A percentile compares a stretch with the other conserved stretches of the same genome.
Evolutionary conservation across 1,140 invertebrate genomes (phyloP).

Genomic region (Thrips palmi): DNA sequence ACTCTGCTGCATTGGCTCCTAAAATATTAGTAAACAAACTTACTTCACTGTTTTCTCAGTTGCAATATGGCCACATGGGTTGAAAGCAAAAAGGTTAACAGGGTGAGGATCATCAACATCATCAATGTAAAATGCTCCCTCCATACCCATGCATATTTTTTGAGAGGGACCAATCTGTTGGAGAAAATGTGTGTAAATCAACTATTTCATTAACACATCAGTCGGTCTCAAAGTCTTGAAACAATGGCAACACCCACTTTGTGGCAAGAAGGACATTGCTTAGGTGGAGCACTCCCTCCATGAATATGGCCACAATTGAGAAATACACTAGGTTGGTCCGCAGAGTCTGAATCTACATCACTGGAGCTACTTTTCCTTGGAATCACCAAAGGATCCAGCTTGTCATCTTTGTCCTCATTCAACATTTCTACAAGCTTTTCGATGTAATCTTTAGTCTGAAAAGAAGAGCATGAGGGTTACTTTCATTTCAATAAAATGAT

Average conservation of each 20-base stretch:
- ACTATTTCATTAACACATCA: too few species aligned
- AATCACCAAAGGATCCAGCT: conserved; percentile 91
- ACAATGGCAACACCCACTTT: too few species aligned
- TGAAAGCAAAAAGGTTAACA: conserved; percentile 79
- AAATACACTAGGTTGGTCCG: conserved; percentile 89
- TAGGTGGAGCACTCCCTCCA: conserved; percentile 59
- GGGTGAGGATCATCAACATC: too few species aligned
- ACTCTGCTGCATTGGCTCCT: too few species aligned
- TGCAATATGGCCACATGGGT: conserved; percentile 96
- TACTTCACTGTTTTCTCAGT: conserved; percentile 92
- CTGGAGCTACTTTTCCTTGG: too few species aligned
- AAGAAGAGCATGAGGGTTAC: too few species aligned
- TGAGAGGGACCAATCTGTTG: conserved; percentile 67
- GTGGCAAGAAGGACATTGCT: conserved; percentile 83
- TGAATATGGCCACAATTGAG: conserved; percentile 95
- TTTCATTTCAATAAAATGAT: conserved; percentile 8
- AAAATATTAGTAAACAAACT: too few species aligned
- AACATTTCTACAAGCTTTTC: conserved; percentile 84
- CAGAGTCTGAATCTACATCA: too few species aligned
- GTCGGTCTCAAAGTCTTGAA: too few species aligned
- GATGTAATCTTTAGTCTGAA: conserved; percentile 69
- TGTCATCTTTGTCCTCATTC: conserved; percentile 90
- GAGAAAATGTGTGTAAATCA: too few species aligned
- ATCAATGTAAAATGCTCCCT: conserved; percentile 89
- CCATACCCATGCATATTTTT: conserved; percentile 86